Percentiles rank a stretch among this genome's conserved stretches.
phyloP scores from a whole-genome alignment of 2,888 invertebrate genomes.

The Caenorhabditis becei region DNA sequence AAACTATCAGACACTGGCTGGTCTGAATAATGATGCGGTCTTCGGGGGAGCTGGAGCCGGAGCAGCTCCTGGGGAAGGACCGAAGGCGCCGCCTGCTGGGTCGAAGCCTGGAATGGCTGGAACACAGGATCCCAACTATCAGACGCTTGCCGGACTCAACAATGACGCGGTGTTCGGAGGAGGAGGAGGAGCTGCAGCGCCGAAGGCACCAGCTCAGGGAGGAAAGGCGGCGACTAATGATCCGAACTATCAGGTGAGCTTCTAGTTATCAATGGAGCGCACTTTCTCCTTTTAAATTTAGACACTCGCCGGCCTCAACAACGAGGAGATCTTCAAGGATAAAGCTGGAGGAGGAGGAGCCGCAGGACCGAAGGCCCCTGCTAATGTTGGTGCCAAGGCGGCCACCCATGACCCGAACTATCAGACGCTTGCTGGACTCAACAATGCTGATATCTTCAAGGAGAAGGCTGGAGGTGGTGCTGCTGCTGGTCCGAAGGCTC shows the following conservation, averaged over 20 bases:
- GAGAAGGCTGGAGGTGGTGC: constrained; percentile 34
- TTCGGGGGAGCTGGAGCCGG: constrained; percentile 11
- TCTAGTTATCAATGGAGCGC: background rate
- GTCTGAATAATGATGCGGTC: constrained; percentile 36
- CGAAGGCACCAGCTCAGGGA: constrained; percentile 25
- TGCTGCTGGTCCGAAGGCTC: constrained; percentile 24
- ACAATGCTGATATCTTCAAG: constrained; percentile 39
- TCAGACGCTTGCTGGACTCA: constrained; percentile 34
- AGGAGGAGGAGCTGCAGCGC: constrained; percentile 18
- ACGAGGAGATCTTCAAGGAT: constrained; percentile 29
- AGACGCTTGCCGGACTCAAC: constrained; percentile 33
- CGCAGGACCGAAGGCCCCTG: constrained; percentile 32
- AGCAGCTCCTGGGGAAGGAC: constrained; percentile 4
- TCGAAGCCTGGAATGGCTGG: constrained; percentile 36
- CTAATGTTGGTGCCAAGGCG: constrained; percentile 22
- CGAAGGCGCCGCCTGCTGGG: constrained; percentile 22
- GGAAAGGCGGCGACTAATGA: constrained; percentile 39
- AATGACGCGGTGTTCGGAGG: constrained; percentile 29
- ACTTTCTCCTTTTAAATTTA: background rate
- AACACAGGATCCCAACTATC: constrained; percentile 38
- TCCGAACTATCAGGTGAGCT: constrained; percentile 39
- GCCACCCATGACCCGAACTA: constrained; percentile 40
- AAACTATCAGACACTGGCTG: constrained; percentile 45
- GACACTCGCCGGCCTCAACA: constrained; percentile 40
- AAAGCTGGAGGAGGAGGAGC: constrained; percentile 23